Evolutionary conservation across 2,888 invertebrate genomes (phyloP).

Genomic region (Lutraria lutraria): DNA sequence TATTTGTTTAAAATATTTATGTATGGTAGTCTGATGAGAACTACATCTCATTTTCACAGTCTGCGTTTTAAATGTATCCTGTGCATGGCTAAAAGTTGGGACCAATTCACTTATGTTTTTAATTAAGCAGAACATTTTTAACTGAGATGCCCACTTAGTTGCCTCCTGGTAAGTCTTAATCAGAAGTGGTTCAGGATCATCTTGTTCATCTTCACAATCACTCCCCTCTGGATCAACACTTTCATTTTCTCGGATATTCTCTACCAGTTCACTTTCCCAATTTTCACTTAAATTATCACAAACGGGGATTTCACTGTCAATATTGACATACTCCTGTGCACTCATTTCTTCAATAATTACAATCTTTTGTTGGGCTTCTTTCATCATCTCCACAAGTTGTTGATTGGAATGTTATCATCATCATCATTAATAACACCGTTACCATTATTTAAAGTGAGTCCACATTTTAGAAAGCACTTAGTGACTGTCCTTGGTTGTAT

Average conservation of each 20-base stretch:
- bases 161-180: not conserved
- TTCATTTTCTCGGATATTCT: not conserved
- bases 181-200: not conserved
- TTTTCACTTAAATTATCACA: no score
- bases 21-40: no score
- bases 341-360: constrained; percentile 24
- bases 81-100: no score
- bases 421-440: no score
- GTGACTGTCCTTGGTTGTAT: not conserved
- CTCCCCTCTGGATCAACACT: not conserved
- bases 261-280: no score
- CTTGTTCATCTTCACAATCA: no score
- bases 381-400: constrained; percentile 13
- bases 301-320: constrained; percentile 40
- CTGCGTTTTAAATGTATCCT: no score
- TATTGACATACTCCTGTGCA: constrained; percentile 65
- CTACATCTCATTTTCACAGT: no score
- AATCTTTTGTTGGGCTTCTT: not conserved
- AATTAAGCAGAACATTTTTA: no score
- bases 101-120: no score
- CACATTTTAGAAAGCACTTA: constrained; percentile 28
- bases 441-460: not conserved
- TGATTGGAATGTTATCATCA: constrained; percentile 52
- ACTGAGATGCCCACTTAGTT: not conserved
- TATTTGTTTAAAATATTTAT: no score